Percentiles rank a stretch among this genome's conserved stretches.
Evolutionary conservation across 2,113 vertebrate genomes (phyloP).

Genomic region (Hydrolagus affinis): DNA sequence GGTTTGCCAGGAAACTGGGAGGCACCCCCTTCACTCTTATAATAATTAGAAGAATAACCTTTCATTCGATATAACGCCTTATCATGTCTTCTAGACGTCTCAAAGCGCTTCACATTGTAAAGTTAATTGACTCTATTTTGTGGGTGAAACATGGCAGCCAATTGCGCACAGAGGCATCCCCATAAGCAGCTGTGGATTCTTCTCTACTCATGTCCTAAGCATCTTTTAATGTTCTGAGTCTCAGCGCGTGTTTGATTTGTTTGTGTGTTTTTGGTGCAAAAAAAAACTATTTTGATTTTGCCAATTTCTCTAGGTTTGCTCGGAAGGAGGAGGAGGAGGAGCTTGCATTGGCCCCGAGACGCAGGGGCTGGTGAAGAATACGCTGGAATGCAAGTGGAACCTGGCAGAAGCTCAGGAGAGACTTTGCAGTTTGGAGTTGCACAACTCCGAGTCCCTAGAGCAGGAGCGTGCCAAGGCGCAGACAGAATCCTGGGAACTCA

Average conservation of each 20-base stretch:
- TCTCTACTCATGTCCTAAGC: background rate
- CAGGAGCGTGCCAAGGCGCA: constrained; percentile 77
- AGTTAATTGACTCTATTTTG: background rate
- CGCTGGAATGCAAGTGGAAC: constrained; percentile 82
- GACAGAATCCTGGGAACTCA: constrained; percentile 68
- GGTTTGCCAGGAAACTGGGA: too few relatives aligned
- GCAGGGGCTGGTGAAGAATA: constrained; percentile 77
- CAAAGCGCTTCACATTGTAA: background rate
- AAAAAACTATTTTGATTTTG: background rate
- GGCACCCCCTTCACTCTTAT: too few relatives aligned
- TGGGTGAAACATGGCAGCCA: background rate
- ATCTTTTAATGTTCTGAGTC: background rate
- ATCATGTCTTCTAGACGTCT: background rate
- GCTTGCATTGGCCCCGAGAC: constrained; percentile 78
- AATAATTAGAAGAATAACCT: too few relatives aligned
- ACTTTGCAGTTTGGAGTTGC: constrained; percentile 76
- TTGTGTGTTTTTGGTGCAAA: background rate
- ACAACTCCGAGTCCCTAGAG: constrained; percentile 82
- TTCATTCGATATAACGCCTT: too few relatives aligned
- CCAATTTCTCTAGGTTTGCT: constrained; percentile 47
- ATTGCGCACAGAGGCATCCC: background rate
- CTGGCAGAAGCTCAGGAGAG: constrained; percentile 92
- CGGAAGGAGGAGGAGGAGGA: constrained; percentile 68
- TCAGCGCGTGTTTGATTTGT: too few relatives aligned
- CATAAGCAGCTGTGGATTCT: background rate